Base-by-base conservation (phyloP, 2,888 invertebrate genomes). In the Therioaphis trifolii region DNA sequence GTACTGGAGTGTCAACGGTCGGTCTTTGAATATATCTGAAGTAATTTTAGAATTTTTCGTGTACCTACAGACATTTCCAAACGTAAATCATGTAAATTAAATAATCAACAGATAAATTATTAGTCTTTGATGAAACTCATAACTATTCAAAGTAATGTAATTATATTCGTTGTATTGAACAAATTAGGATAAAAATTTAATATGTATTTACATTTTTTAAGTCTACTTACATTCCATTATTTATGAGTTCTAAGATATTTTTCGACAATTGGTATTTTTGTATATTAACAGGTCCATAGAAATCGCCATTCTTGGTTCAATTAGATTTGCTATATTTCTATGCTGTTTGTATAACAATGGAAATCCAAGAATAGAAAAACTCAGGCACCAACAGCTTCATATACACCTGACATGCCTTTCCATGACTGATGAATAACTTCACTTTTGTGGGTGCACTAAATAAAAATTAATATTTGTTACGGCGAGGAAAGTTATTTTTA, bases 381-480 rank as follows among this genome's bases (percentile, higher is more conserved):
- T n/a, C 69, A n/a, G 0, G 69, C 69, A 18, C 43, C 69, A 11
- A 61, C 76, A 14, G 63, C 27, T 29, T 76, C 76, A n/a, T 76
- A 61, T 18, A 76, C 27, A 18, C 76, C 76, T 0, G 76, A 76
- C 46, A 76, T 63, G 1, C 63, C 63, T n/a, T n/a, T 1, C 63
- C 76, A 18, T 76, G 76, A 46, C 46, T 69, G n/a, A 69, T 46
- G 43, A 69, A 69, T n/a, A 69, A 21, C 43, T 69, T 69, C 15
- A 69, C 43, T 0, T 69, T 69, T n/a, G n/a, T 2, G 69, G 69
- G 21, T 69, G 69, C 40, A 69, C 69, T 69, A n/a, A n/a, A n/a
- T n/a, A n/a, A n/a, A n/a, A n/a, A n/a, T n/a, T n/a, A n/a, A n/a
- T n/a, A n/a, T n/a, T n/a, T n/a, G n/a, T n/a, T n/a, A n/a, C n/a